A percentile compares a stretch with the other conserved stretches of the same genome.
Evolutionary conservation across 2,888 invertebrate genomes (phyloP).

Genomic region (Idaea biselata): DNA sequence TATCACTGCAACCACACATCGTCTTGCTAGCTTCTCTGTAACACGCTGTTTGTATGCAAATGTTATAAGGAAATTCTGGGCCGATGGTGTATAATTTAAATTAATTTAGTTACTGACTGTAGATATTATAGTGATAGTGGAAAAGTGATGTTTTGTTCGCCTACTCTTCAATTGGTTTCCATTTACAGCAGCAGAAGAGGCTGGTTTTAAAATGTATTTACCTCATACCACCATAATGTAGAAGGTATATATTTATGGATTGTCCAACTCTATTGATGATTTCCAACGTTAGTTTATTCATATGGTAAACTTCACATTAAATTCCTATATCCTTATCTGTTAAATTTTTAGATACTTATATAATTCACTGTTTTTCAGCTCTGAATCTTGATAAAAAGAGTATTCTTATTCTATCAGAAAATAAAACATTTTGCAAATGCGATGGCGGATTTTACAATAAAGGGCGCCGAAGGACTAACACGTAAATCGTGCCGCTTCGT

Average conservation of each 20-base stretch:
- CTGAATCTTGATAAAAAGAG: neutral
- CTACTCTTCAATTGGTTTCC: too few relatives aligned
- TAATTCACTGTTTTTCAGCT: neutral
- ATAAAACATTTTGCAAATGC: neutral
- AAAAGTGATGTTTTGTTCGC: too few relatives aligned
- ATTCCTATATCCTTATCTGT: too few relatives aligned
- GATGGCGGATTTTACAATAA: neutral
- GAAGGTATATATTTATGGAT: too few relatives aligned
- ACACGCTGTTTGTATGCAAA: constrained; percentile 11
- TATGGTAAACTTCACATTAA: neutral
- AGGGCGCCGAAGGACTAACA: neutral
- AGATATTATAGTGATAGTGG: too few relatives aligned
- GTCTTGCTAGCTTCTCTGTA: constrained; percentile 4
- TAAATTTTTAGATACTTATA: neutral
- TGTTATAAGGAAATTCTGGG: constrained; percentile 12
- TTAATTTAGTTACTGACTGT: neutral
- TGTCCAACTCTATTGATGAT: too few relatives aligned
- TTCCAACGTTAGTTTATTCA: neutral
- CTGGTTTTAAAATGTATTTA: too few relatives aligned
- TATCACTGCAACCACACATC: constrained; percentile 12
- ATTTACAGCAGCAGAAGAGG: too few relatives aligned
- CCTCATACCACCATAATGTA: too few relatives aligned
- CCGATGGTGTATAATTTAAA: neutral
- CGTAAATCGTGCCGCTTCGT: constrained; percentile 7
- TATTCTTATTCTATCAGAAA: neutral